Conservation (phyloP, 2,113 vertebrate species). For the Urocynchramus pylzowi region DNA sequence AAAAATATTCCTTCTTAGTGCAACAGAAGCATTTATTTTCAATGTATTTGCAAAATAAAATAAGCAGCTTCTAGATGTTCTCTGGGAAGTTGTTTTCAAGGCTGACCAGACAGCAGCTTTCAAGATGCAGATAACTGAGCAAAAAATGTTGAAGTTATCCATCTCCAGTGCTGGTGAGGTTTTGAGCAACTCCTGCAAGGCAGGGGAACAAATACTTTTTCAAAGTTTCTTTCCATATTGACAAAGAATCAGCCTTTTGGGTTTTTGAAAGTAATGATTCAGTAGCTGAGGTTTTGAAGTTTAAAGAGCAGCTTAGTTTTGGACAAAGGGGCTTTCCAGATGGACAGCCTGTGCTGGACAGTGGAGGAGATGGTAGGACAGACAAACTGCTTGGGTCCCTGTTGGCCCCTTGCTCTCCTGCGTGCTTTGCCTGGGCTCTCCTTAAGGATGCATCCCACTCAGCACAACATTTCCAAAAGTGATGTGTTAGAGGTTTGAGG, state of each 20-base stretch:
- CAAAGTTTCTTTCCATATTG: not conserved
- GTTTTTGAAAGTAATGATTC: not conserved
- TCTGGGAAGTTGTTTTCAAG: not conserved
- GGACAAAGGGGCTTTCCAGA: not conserved
- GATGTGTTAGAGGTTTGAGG: not conserved
- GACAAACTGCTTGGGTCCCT: fast-evolving
- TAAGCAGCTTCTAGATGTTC: not conserved
- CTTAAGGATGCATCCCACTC: not conserved
- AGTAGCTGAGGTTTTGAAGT: not conserved
- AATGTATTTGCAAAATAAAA: not conserved
- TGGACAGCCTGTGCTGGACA: not conserved
- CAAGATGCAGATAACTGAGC: not conserved
- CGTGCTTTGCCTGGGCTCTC: not conserved
- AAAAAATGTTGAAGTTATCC: not conserved
- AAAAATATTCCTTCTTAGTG: not conserved
- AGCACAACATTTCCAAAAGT: not conserved
- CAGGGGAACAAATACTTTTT: not conserved
- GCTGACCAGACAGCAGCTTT: not conserved
- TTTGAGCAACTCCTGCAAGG: not conserved
- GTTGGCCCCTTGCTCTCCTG: fast-evolving
- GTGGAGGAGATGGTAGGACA: not conserved
- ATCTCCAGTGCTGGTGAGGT: not conserved
- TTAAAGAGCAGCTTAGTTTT: not conserved
- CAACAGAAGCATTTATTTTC: not conserved
- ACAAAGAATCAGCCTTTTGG: not conserved